phyloP scores from a whole-genome alignment of 2,888 invertebrate genomes.

The Hypena proboscidalis region DNA sequence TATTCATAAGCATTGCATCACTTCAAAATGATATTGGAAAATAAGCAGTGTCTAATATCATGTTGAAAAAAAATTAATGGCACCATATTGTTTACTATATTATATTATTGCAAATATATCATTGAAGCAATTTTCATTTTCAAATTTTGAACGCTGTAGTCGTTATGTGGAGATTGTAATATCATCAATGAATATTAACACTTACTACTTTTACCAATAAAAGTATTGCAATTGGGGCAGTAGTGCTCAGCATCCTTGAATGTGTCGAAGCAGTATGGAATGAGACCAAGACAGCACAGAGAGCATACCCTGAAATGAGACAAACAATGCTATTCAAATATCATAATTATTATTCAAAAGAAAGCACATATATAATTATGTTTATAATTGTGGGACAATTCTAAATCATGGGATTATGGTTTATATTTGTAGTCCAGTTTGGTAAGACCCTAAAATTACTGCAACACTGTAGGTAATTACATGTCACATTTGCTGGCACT shows the following conservation, averaged over 20 bases:
- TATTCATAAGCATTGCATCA: conserved; percentile 14
- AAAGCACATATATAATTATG: no score
- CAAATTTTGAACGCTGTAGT: conserved; percentile 11
- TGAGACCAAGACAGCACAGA: conserved; percentile 76
- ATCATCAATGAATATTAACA: conserved; percentile 53
- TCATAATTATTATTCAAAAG: background rate
- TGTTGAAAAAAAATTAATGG: no score
- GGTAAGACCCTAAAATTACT: no score
- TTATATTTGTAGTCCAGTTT: no score
- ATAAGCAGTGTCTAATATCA: no score
- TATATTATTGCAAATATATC: conserved; percentile 7
- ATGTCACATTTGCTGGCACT: no score
- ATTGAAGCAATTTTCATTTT: conserved; percentile 12
- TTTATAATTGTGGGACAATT: no score
- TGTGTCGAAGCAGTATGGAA: conserved; percentile 80
- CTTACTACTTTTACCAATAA: conserved; percentile 77
- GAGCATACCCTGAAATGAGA: conserved; percentile 74
- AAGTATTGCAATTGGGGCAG: conserved; percentile 80
- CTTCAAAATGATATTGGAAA: conserved; percentile 16
- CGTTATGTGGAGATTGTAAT: conserved; percentile 7
- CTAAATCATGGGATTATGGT: no score
- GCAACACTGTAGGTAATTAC: no score
- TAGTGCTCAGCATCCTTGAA: conserved; percentile 82
- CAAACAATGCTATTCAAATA: background rate
- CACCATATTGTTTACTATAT: conserved; percentile 30